Evolutionary conservation across 2,888 invertebrate genomes (phyloP).

Genomic region (Abrostola tripartita): DNA sequence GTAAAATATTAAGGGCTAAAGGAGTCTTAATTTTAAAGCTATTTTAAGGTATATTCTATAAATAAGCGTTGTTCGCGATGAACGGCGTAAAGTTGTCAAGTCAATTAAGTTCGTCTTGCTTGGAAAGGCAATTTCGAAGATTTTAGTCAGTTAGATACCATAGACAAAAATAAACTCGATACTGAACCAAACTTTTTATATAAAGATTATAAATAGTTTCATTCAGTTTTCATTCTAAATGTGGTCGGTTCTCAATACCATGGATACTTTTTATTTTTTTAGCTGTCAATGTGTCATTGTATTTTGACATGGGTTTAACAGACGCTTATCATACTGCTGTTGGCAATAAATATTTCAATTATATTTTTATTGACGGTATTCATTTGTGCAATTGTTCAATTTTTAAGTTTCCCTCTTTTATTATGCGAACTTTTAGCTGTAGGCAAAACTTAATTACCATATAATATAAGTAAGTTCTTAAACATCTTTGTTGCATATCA

Average conservation of each 20-base stretch:
- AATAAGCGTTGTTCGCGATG: no score
- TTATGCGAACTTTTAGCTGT: constrained; percentile 35
- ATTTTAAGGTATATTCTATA: no score
- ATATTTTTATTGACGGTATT: constrained; percentile 7
- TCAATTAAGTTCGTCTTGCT: no score
- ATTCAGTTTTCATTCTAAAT: background rate
- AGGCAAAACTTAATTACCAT: constrained; percentile 31
- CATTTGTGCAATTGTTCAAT: constrained; percentile 21
- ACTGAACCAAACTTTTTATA: no score
- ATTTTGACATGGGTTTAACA: constrained; percentile 21
- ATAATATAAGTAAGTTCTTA: constrained; percentile 22
- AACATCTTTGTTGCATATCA: background rate
- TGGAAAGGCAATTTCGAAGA: no score
- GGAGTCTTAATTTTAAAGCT: no score
- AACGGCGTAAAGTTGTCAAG: no score
- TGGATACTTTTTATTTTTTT: constrained; percentile 2
- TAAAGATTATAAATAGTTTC: no score
- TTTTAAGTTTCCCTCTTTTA: constrained; percentile 22
- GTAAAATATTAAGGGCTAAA: no score
- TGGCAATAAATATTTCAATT: constrained; percentile 16
- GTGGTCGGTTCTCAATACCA: constrained; percentile 5
- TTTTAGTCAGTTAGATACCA: no score
- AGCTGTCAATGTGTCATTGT: constrained; percentile 9
- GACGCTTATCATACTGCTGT: constrained; percentile 3
- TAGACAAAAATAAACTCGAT: no score